These are phyloP conservation scores for Malthinus flaveolus DNA, from an alignment of 2,888 invertebrate species.

Conservation along the genomic window DNA sequence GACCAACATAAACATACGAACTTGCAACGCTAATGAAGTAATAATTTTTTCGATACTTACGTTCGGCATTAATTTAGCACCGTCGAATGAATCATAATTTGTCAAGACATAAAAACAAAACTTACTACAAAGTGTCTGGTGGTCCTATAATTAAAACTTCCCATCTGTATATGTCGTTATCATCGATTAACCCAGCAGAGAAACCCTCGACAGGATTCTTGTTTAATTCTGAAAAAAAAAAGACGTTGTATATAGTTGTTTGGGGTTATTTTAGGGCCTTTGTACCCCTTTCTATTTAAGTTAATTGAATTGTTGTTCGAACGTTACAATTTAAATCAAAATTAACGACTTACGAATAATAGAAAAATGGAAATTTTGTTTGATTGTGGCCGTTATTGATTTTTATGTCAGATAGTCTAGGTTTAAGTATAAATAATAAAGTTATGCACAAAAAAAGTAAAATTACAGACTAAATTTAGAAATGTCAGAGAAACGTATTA, in stretches of 20 bases:
- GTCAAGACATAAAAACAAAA: conserved; percentile 38
- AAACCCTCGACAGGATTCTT: conserved; percentile 99
- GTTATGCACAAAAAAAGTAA: neutral
- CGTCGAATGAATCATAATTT: no score
- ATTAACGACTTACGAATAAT: conserved; percentile 3
- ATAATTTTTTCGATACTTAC: no score
- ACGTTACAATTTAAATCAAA: no score
- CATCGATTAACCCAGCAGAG: conserved; percentile 99
- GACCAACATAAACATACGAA: no score
- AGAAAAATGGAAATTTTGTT: conserved; percentile 1
- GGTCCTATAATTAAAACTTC: conserved; percentile 99
- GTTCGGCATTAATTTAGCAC: no score
- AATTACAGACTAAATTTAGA: conserved; percentile 16
- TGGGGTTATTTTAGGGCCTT: conserved; percentile 20
- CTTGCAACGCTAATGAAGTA: no score
- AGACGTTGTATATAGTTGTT: no score
- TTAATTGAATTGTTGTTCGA: neutral
- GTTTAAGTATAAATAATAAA: conserved; percentile 6
- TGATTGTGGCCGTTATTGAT: conserved; percentile 20
- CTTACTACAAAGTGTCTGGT: conserved; percentile 98
- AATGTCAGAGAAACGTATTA: conserved; percentile 14
- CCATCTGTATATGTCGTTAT: conserved; percentile 99
- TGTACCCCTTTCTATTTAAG: conserved; percentile 3
- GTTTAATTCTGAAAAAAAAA: conserved; percentile 84
- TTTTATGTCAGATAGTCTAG: conserved; percentile 17